Evolutionary conservation across 2,888 invertebrate genomes (phyloP).

Genomic region (Hipparchia semele): DNA sequence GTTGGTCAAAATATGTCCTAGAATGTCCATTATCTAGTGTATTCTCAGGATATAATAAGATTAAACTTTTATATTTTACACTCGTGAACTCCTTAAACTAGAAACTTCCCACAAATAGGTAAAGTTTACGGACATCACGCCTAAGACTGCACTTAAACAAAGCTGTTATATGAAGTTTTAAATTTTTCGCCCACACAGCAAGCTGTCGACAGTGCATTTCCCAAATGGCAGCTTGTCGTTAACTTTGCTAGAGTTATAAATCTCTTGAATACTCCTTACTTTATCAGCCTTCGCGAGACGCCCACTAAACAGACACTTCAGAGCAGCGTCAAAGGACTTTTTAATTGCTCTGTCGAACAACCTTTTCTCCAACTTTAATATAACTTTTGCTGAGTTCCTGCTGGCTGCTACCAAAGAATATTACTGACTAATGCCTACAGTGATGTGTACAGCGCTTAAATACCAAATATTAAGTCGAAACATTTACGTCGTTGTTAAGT

Average conservation of each 20-base stretch:
- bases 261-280: constrained; percentile 63
- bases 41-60: background rate
- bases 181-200: constrained; percentile 34
- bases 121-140: constrained; percentile 20
- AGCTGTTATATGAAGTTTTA: constrained; percentile 56
- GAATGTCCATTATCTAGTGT: background rate
- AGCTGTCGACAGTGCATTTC: constrained; percentile 68
- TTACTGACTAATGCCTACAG: background rate
- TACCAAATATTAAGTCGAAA: constrained; percentile 7
- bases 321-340: constrained; percentile 63
- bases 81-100: constrained; percentile 20
- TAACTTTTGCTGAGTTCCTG: constrained; percentile 18
- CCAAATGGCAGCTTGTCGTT: constrained; percentile 67
- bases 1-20: background rate
- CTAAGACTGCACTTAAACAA: constrained; percentile 50
- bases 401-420: no score
- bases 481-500: constrained; percentile 2
- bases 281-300: constrained; percentile 63
- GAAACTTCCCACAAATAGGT: constrained; percentile 44
- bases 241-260: constrained; percentile 74
- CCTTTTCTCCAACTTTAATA: constrained; percentile 47
- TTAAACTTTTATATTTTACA: background rate
- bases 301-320: constrained; percentile 63
- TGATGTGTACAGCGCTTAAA: constrained; percentile 1
- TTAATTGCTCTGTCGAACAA: constrained; percentile 65